Evolutionary conservation across 2,113 vertebrate genomes (phyloP).

Genomic region (Sapayoa aenigma): DNA sequence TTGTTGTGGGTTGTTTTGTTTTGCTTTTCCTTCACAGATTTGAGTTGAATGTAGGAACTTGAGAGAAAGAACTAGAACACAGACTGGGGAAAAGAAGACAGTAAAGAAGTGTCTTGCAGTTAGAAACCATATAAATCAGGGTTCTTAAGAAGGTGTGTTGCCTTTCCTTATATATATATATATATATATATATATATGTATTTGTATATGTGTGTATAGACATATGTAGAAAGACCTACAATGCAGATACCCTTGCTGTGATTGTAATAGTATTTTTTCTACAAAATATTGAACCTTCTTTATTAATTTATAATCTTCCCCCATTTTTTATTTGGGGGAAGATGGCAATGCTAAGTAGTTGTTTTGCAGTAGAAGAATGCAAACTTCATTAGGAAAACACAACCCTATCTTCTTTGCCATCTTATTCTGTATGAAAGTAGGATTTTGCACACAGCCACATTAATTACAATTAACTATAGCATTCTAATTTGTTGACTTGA

Average conservation of each 20-base stretch:
- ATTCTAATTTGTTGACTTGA: constrained; percentile 48
- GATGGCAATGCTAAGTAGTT: not conserved
- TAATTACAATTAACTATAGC: constrained; percentile 45
- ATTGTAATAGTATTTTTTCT: not conserved
- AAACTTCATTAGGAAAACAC: constrained; percentile 17
- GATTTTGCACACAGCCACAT: constrained; percentile 15
- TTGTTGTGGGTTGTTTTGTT: not conserved
- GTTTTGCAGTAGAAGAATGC: not conserved
- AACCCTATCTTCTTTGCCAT: constrained; percentile 25
- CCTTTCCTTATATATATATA: not conserved
- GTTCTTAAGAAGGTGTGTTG: not conserved
- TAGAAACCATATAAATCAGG: not conserved
- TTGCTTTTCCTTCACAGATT: not conserved
- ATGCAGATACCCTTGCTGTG: not conserved
- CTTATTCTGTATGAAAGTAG: constrained; percentile 1
- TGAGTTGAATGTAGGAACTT: not conserved
- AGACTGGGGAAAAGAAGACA: not conserved
- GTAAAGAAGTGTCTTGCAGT: not conserved
- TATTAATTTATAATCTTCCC: not conserved
- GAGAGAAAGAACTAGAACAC: not conserved
- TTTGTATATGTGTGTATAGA: not conserved
- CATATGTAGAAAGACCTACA: not conserved
- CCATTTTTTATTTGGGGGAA: not conserved
- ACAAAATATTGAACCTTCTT: not conserved
- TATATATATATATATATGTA: not conserved